phyloP scores from a whole-genome alignment of 2,888 invertebrate species.

The Spodoptera picta region DNA sequence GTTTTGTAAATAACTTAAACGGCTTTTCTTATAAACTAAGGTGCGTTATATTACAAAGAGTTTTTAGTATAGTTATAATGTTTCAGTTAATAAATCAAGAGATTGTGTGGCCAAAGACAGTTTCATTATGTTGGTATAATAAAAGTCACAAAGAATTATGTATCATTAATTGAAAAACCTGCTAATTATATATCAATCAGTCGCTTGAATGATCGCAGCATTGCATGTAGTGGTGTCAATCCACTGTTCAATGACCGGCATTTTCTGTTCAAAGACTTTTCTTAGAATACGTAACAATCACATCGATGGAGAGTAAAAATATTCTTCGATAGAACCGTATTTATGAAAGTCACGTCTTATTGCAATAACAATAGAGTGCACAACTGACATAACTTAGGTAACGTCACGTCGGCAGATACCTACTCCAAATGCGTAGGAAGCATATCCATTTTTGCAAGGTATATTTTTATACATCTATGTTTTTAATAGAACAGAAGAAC shows the following conservation, averaged over 20 bases:
- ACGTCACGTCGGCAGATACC: no score
- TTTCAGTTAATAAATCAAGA: no score
- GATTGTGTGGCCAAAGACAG: no score
- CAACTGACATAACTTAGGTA: slow-evolving; percentile 6
- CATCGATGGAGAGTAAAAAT: slow-evolving; percentile 11
- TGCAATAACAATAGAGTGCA: slow-evolving; percentile 4
- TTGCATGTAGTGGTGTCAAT: slow-evolving; percentile 66
- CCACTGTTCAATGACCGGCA: slow-evolving; percentile 63
- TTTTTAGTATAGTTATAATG: no score
- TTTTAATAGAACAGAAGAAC: no score
- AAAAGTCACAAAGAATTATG: not conserved
- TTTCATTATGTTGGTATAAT: no score
- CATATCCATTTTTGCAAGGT: no score
- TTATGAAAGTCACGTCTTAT: slow-evolving; percentile 25
- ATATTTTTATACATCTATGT: no score
- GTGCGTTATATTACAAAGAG: no score
- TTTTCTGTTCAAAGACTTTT: slow-evolving; percentile 60
- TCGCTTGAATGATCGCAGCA: slow-evolving; percentile 62
- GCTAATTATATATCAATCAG: slow-evolving; percentile 28
- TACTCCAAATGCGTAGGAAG: no score
- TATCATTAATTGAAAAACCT: slow-evolving; percentile 17
- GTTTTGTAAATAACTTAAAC: no score
- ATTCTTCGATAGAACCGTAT: not conserved
- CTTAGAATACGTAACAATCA: slow-evolving; percentile 44
- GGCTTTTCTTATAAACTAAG: no score